Evolutionary conservation across 2,113 vertebrate genomes (phyloP).

Genomic region (Pteruthius melanotis): DNA sequence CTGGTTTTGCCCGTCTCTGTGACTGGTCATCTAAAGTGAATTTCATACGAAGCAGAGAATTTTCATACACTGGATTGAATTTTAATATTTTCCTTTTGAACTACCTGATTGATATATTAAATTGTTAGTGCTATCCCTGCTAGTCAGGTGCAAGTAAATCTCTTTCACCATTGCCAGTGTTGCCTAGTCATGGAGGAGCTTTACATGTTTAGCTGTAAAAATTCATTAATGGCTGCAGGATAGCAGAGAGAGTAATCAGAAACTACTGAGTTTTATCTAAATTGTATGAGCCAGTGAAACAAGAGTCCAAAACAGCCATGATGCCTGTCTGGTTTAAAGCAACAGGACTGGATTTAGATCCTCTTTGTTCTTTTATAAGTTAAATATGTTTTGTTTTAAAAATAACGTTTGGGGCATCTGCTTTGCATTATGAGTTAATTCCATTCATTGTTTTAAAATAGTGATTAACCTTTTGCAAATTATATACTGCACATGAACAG

Average conservation of each 20-base stretch:
- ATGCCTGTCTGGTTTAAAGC: constrained; percentile 4
- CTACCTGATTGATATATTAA: constrained; percentile 9
- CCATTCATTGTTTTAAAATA: constrained; percentile 54
- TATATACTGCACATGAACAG: constrained; percentile 37
- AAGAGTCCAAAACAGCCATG: background rate
- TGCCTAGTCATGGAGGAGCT: background rate
- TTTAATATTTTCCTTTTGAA: constrained; percentile 36
- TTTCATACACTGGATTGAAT: constrained; percentile 10
- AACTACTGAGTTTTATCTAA: constrained; percentile 25
- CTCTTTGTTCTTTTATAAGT: constrained; percentile 44
- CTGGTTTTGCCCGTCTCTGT: constrained; percentile 23
- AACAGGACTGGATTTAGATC: background rate
- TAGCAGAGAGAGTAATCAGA: background rate
- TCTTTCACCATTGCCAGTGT: background rate
- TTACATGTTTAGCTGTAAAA: constrained; percentile 12
- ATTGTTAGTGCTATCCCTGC: background rate
- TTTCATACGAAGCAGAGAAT: constrained; percentile 8
- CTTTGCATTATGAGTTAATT: constrained; percentile 58
- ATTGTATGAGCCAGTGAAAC: background rate
- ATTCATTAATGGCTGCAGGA: constrained; percentile 6
- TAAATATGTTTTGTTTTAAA: constrained; percentile 54
- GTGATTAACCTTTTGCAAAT: constrained; percentile 59
- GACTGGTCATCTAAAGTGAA: constrained; percentile 54
- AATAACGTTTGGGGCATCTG: constrained; percentile 30
- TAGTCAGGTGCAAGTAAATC: constrained; percentile 42